A percentile compares a stretch with the other conserved stretches of the same genome.
Evolutionary conservation across 2,113 vertebrate genomes (phyloP).

Genomic region (Triplophysa dalaica): DNA sequence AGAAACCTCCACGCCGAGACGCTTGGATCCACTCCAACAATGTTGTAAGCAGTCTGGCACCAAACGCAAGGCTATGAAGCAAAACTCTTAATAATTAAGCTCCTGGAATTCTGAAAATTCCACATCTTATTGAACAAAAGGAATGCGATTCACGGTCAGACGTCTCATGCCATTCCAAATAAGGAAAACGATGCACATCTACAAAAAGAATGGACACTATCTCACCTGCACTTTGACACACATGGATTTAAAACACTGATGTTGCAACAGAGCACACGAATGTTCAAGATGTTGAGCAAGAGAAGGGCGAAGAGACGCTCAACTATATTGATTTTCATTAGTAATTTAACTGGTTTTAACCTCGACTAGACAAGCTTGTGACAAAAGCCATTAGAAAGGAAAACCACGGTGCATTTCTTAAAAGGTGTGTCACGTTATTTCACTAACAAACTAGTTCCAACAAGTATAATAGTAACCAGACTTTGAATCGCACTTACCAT

Average conservation of each 20-base stretch:
- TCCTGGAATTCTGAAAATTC: constrained; percentile 9
- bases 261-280: background rate
- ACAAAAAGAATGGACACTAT: background rate
- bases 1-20: background rate
- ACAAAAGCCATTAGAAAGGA: too few relatives aligned
- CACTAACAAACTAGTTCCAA: too few relatives aligned
- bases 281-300: background rate
- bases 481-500: too few relatives aligned
- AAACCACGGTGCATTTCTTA: too few relatives aligned
- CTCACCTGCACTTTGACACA: background rate
- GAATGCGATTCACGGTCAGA: constrained; percentile 1
- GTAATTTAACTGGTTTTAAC: too few relatives aligned
- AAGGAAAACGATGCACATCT: background rate
- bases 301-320: background rate
- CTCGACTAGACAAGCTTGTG: too few relatives aligned
- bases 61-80: background rate
- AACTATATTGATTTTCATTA: too few relatives aligned
- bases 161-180: background rate
- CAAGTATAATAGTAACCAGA: too few relatives aligned
- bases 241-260: background rate
- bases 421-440: too few relatives aligned
- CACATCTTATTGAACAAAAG: background rate
- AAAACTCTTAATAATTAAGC: background rate
- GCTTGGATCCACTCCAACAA: background rate
- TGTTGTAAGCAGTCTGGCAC: background rate